phyloP scores from a whole-genome alignment of 2,888 invertebrate species.

The Neria commutata region DNA sequence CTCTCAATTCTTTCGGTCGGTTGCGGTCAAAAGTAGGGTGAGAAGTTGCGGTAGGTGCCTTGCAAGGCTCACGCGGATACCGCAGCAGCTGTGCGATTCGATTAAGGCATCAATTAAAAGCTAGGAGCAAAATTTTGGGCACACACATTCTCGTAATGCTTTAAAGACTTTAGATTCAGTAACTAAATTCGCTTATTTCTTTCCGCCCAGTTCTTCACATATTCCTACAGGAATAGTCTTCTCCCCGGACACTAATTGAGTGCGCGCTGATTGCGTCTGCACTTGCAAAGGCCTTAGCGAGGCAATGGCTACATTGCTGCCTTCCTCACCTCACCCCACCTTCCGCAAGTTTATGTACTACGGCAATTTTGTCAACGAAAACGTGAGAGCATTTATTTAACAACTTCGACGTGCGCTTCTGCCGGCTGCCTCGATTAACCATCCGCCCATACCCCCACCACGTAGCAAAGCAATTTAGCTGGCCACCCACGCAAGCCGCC shows the following conservation, averaged over 20 bases:
- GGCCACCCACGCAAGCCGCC: neutral
- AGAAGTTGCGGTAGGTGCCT: too few relatives aligned
- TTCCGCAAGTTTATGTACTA: conserved; percentile 24
- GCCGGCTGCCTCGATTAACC: neutral
- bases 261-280: neutral
- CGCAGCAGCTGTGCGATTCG: too few relatives aligned
- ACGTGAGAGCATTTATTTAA: conserved; percentile 20
- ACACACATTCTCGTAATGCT: too few relatives aligned
- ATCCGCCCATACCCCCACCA: neutral
- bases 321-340: too few relatives aligned
- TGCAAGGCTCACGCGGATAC: too few relatives aligned
- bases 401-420: conserved; percentile 11
- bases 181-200: too few relatives aligned
- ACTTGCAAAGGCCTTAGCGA: neutral
- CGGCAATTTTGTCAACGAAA: conserved; percentile 13
- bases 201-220: too few relatives aligned
- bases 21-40: conserved; percentile 41
- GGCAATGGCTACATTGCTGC: neutral
- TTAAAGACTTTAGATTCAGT: too few relatives aligned
- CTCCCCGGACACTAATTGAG: conserved; percentile 18
- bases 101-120: too few relatives aligned
- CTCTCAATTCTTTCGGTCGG: neutral
- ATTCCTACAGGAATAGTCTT: too few relatives aligned
- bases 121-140: too few relatives aligned
- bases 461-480: neutral